These are phyloP conservation scores for Microctenopoma lineatum DNA, from an alignment of 2,797 vertebrate species.

Conservation along the genomic window DNA sequence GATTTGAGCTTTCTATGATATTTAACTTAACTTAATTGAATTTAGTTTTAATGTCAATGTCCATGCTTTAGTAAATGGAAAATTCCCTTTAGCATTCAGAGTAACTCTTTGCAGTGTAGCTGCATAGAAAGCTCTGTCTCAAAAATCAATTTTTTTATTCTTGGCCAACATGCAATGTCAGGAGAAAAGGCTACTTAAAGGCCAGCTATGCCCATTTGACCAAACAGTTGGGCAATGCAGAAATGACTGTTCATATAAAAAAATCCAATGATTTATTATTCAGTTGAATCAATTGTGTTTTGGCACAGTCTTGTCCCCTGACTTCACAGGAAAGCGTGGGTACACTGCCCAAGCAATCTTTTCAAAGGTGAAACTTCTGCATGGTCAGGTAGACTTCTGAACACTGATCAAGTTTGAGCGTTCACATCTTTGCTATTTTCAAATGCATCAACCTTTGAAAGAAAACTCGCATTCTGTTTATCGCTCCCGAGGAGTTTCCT, in stretches of 20 bases:
- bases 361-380: slow-evolving; percentile 61
- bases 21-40: slow-evolving; percentile 28
- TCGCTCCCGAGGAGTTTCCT: slow-evolving; percentile 41
- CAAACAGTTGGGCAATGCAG: slow-evolving; percentile 33
- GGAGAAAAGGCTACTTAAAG: slow-evolving; percentile 76
- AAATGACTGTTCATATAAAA: slow-evolving; percentile 53
- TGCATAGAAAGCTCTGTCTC: slow-evolving; percentile 83
- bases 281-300: slow-evolving; percentile 43
- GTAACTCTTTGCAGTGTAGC: slow-evolving; percentile 31
- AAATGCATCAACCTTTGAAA: slow-evolving; percentile 68
- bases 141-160: slow-evolving; percentile 40
- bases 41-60: slow-evolving; percentile 7
- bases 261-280: slow-evolving; percentile 65
- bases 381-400: slow-evolving; percentile 58
- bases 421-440: slow-evolving; percentile 72
- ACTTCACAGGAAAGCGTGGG: slow-evolving; percentile 71
- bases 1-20: slow-evolving; percentile 82
- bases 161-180: slow-evolving; percentile 72
- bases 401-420: slow-evolving; percentile 43
- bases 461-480: slow-evolving; percentile 24
- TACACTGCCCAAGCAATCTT: slow-evolving; percentile 70
- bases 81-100: slow-evolving; percentile 30
- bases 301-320: slow-evolving; percentile 79
- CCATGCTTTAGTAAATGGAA: slow-evolving; percentile 14
- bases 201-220: slow-evolving; percentile 46